Evolutionary conservation across 2,113 vertebrate genomes (phyloP).

Genomic region (Eublepharis macularius): DNA sequence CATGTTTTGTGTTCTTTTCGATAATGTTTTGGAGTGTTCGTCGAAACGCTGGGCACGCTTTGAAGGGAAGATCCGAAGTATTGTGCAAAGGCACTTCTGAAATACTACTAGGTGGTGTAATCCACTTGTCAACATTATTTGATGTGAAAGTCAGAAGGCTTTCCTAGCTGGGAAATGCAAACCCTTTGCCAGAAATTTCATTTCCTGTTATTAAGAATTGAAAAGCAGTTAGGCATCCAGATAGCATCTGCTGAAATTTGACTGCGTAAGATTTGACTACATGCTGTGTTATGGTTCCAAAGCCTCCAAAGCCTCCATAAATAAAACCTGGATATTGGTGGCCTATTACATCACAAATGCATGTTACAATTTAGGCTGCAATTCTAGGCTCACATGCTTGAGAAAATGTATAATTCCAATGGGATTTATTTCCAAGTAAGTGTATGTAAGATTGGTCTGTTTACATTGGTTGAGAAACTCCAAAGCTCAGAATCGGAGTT

Average conservation of each 20-base stretch:
- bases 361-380: not conserved
- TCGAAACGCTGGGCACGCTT: not conserved
- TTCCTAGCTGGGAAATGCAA: slow-evolving; percentile 34
- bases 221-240: slow-evolving; percentile 18
- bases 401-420: no score
- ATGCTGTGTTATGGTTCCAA: slow-evolving; percentile 33
- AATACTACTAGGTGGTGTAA: slow-evolving; percentile 40
- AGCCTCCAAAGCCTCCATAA: slow-evolving; percentile 29
- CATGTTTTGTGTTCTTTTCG: slow-evolving; percentile 51
- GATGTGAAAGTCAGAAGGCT: not conserved
- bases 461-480: no score
- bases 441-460: no score
- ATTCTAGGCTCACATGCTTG: not conserved
- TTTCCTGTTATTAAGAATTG: slow-evolving; percentile 37
- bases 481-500: no score
- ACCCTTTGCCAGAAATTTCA: slow-evolving; percentile 11
- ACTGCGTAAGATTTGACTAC: slow-evolving; percentile 29
- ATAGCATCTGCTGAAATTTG: slow-evolving; percentile 23
- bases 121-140: slow-evolving; percentile 11
- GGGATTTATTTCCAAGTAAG: no score
- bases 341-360: not conserved
- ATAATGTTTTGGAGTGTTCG: slow-evolving; percentile 12
- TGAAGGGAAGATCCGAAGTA: slow-evolving; percentile 49
- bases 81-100: slow-evolving; percentile 28
- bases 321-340: slow-evolving; percentile 3